Conservation (phyloP, 2,888 invertebrate genomes). For the Alloplasta piceator region DNA sequence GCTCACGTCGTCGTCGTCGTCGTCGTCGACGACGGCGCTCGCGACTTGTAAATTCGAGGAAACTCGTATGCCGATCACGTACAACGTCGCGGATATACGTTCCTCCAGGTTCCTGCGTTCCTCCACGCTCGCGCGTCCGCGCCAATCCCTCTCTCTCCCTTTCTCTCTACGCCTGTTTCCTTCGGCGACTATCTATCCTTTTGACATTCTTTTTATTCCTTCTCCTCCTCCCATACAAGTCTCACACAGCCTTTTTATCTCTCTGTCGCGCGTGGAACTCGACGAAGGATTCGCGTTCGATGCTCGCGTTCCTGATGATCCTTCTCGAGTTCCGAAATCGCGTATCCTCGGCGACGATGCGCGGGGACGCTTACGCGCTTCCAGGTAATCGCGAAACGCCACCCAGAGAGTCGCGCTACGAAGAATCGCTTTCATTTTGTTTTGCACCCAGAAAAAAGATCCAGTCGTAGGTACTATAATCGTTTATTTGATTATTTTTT, state of each 20-base stretch:
- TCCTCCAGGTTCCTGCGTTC: slow-evolving; percentile 48
- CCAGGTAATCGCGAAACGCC: slow-evolving; percentile 4
- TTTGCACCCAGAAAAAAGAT: too few species aligned
- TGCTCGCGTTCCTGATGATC: slow-evolving; percentile 38
- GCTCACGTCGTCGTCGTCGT: slow-evolving; percentile 4
- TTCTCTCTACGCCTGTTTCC: slow-evolving; percentile 35
- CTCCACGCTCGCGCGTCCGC: slow-evolving; percentile 50
- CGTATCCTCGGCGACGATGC: not conserved
- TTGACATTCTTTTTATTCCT: slow-evolving; percentile 21
- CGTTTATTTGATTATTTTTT: too few species aligned
- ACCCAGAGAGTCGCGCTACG: not conserved
- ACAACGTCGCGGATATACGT: slow-evolving; percentile 49
- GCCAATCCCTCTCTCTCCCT: slow-evolving; percentile 22
- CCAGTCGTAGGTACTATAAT: too few species aligned
- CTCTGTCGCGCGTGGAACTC: slow-evolving; percentile 3
- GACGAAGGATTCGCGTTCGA: slow-evolving; percentile 2
- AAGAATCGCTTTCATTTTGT: too few species aligned
- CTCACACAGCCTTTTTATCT: not conserved
- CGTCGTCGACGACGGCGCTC: slow-evolving; percentile 16
- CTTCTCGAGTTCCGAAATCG: slow-evolving; percentile 17
- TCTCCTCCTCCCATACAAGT: not conserved
- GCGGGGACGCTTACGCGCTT: slow-evolving; percentile 4
- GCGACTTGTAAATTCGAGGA: slow-evolving; percentile 59
- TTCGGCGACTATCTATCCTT: slow-evolving; percentile 26
- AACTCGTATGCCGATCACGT: slow-evolving; percentile 64